Conservation (phyloP, 2,888 invertebrate genomes). For the Melipona bicolor region DNA sequence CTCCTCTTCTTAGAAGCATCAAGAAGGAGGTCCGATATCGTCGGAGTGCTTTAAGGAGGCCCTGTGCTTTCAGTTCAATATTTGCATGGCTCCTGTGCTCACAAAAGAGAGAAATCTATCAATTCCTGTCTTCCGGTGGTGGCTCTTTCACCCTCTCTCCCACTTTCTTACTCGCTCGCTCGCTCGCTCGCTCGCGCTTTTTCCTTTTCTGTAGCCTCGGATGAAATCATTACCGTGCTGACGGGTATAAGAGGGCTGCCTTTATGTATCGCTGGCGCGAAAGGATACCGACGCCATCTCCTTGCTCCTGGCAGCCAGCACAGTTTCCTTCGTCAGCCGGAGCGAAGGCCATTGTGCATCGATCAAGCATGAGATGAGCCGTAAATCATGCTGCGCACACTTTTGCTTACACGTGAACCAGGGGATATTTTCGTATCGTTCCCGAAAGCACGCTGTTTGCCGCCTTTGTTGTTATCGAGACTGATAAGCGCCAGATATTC, state of each 20-base stretch:
- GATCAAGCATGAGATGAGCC: conserved; percentile 66
- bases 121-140: conserved; percentile 80
- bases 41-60: conserved; percentile 69
- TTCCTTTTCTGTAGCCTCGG: conserved; percentile 38
- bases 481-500: conserved; percentile 28
- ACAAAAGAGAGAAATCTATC: conserved; percentile 80
- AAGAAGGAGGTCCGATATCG: conserved; percentile 58
- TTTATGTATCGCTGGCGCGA: conserved; percentile 68
- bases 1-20: conserved; percentile 2
- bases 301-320: conserved; percentile 37
- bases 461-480: conserved; percentile 17
- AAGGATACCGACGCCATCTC: conserved; percentile 56
- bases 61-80: conserved; percentile 74
- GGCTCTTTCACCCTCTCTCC: conserved; percentile 20
- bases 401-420: conserved; percentile 59
- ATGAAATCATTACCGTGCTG: conserved; percentile 74
- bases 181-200: conserved; percentile 2
- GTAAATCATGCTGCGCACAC: conserved; percentile 68
- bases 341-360: conserved; percentile 53
- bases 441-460: conserved; percentile 21
- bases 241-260: conserved; percentile 59
- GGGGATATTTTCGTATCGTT: conserved; percentile 36
- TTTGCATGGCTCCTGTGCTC: conserved; percentile 72
- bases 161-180: background rate
- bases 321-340: conserved; percentile 45